Conservation (phyloP, 2,888 invertebrate genomes). For the Scelioninae gen. 1 region DNA sequence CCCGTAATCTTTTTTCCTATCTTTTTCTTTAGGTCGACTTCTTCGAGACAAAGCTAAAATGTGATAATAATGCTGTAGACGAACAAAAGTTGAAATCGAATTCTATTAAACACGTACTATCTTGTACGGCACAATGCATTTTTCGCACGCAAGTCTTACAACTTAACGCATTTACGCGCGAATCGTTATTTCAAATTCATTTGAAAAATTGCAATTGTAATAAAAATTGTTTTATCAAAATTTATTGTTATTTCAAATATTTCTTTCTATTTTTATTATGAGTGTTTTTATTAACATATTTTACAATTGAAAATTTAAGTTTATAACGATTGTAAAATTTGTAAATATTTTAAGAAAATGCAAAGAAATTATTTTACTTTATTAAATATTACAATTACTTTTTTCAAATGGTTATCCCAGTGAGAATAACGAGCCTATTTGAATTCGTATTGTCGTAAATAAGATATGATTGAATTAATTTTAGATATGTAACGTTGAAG, state of each 20-base stretch:
- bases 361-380: no score
- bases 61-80: conserved; percentile 55
- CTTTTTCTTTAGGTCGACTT: conserved; percentile 10
- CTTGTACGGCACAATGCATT: conserved; percentile 52
- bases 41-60: conserved; percentile 52
- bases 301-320: no score
- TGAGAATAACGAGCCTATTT: no score
- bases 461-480: conserved; percentile 18
- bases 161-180: not conserved
- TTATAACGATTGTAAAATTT: no score
- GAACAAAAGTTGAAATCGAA: conserved; percentile 43
- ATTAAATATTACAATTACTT: no score
- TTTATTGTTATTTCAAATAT: no score
- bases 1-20: conserved; percentile 5
- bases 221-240: not conserved
- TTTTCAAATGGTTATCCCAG: no score
- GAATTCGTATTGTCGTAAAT: not conserved
- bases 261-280: no score
- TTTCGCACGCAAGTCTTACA: conserved; percentile 30
- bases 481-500: conserved; percentile 12
- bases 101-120: conserved; percentile 38
- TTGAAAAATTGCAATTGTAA: not conserved
- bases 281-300: no score
- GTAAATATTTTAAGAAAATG: no score
- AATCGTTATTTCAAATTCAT: conserved; percentile 15